phyloP scores from a whole-genome alignment of 2,888 invertebrate genomes.

The Opisthograptis luteolata region DNA sequence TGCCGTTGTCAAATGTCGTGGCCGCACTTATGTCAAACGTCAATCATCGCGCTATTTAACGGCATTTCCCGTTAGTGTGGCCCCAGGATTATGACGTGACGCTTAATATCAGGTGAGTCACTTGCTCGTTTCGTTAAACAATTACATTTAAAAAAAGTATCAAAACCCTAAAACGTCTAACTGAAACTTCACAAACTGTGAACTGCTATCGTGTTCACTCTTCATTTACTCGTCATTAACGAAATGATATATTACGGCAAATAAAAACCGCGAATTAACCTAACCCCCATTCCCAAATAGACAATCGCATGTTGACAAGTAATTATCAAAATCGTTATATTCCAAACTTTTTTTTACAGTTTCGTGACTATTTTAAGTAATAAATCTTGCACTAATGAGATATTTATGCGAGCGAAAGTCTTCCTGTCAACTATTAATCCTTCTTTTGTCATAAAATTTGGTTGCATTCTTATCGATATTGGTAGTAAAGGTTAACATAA shows the following conservation, averaged over 20 bases:
- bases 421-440: constrained; percentile 79
- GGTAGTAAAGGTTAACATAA: constrained; percentile 37
- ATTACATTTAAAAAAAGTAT: too few relatives aligned
- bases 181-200: constrained; percentile 32
- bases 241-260: constrained; percentile 77
- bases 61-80: too few relatives aligned
- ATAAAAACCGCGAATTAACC: constrained; percentile 73
- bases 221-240: constrained; percentile 78
- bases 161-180: too few relatives aligned
- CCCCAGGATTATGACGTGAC: too few relatives aligned
- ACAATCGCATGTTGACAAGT: constrained; percentile 83
- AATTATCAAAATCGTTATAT: constrained; percentile 78
- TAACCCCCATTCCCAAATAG: constrained; percentile 66
- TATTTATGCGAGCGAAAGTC: constrained; percentile 76
- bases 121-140: too few relatives aligned
- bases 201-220: constrained; percentile 69
- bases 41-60: too few relatives aligned
- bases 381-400: constrained; percentile 82
- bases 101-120: too few relatives aligned
- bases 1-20: too few relatives aligned
- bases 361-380: constrained; percentile 76
- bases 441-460: constrained; percentile 62
- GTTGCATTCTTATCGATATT: constrained; percentile 60
- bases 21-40: too few relatives aligned
- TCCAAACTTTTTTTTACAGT: constrained; percentile 74